Percentiles rank a stretch among this genome's conserved stretches.
These are phyloP conservation scores for Aphodius sticticus DNA, from an alignment of 2,888 invertebrate species.

Conservation along the genomic window DNA sequence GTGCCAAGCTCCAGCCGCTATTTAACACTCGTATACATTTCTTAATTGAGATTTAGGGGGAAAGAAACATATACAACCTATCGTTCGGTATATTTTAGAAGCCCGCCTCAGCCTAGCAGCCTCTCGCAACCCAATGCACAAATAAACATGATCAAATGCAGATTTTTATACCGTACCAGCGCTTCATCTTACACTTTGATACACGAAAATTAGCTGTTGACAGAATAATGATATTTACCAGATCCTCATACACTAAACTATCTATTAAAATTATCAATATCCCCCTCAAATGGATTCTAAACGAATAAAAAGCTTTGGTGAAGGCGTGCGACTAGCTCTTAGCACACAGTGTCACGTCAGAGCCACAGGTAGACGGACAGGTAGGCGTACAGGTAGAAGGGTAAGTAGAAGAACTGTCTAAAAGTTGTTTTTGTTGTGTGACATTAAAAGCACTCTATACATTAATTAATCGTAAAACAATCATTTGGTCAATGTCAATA, in stretches of 20 bases:
- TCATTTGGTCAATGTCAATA: background rate
- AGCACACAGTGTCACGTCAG: too few species aligned
- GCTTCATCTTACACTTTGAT: background rate
- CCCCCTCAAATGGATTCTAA: too few species aligned
- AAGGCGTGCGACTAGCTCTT: too few species aligned
- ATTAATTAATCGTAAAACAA: too few species aligned
- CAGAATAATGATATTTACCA: background rate
- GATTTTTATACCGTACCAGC: background rate
- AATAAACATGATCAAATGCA: background rate
- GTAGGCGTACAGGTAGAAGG: too few species aligned
- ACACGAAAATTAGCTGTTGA: background rate
- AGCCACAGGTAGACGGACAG: too few species aligned
- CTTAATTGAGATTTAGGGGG: slow-evolving; percentile 33
- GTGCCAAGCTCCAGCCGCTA: slow-evolving; percentile 39
- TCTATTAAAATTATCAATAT: too few species aligned
- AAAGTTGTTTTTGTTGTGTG: too few species aligned
- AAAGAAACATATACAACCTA: slow-evolving; percentile 24
- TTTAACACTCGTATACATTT: slow-evolving; percentile 33
- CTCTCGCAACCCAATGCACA: slow-evolving; percentile 14
- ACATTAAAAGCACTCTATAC: too few species aligned
- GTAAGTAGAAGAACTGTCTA: too few species aligned
- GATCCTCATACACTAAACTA: background rate
- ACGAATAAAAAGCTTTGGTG: too few species aligned
- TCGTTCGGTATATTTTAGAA: slow-evolving; percentile 27
- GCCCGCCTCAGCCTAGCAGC: slow-evolving; percentile 26